Conservation (phyloP, 1,140 invertebrate species). For the Drosophila mauritiana region DNA sequence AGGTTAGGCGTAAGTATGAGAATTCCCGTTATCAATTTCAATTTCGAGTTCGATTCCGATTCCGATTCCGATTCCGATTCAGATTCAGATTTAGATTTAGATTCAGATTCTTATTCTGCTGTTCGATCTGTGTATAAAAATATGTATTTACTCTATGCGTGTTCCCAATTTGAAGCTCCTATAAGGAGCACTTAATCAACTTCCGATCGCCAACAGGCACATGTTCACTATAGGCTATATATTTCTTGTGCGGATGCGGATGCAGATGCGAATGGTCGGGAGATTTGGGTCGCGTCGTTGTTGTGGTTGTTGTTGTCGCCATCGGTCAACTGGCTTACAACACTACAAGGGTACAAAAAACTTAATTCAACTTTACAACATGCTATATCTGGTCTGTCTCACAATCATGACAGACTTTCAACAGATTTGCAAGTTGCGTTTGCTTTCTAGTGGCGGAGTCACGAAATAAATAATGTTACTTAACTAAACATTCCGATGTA, state of each 20-base stretch:
- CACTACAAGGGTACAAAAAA: constrained; percentile 40
- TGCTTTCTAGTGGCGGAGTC: constrained; percentile 1
- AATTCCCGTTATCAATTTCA: constrained; percentile 1
- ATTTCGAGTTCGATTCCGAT: constrained; percentile 2
- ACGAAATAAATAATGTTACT: constrained; percentile 2
- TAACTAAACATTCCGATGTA: background rate
- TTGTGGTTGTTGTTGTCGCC: background rate
- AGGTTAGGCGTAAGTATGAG: background rate
- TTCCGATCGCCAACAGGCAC: constrained; percentile 46
- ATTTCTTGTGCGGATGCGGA: constrained; percentile 30
- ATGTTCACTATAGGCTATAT: constrained; percentile 28
- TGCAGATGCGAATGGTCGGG: constrained; percentile 20
- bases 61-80: background rate
- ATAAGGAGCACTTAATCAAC: constrained; percentile 68
- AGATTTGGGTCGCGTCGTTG: background rate
- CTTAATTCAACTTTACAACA: constrained; percentile 25
- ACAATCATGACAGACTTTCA: background rate
- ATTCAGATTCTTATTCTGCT: constrained; percentile 5
- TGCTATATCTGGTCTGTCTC: background rate
- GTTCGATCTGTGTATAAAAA: constrained; percentile 57
- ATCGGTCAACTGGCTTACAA: constrained; percentile 20
- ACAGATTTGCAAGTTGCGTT: background rate
- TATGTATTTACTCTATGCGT: constrained; percentile 54
- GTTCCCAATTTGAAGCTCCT: constrained; percentile 74
- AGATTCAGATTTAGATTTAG: background rate